Conservation (phyloP, 2,888 invertebrate genomes). For the Cabera pusaria region DNA sequence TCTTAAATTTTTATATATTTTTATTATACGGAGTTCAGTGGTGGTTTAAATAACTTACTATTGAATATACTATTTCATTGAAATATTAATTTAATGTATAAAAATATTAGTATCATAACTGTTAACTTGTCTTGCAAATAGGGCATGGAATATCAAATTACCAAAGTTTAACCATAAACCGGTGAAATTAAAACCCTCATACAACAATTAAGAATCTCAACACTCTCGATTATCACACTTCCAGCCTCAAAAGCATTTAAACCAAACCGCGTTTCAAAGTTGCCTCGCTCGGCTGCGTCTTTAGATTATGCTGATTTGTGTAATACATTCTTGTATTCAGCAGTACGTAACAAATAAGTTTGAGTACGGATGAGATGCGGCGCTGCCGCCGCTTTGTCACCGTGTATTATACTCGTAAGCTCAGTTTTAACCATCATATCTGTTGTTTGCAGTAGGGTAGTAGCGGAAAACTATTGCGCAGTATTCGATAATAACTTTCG, state of each 20-base stretch:
- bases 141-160: too few relatives aligned
- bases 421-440: slow-evolving; percentile 14
- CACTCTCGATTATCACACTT: slow-evolving; percentile 19
- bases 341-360: slow-evolving; percentile 34
- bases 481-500: too few relatives aligned
- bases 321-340: slow-evolving; percentile 30
- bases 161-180: too few relatives aligned
- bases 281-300: slow-evolving; percentile 18
- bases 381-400: slow-evolving; percentile 29
- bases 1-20: too few relatives aligned
- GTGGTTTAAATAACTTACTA: too few relatives aligned
- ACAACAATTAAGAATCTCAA: slow-evolving; percentile 17
- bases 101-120: too few relatives aligned
- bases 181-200: slow-evolving; percentile 9
- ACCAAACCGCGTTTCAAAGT: slow-evolving; percentile 22
- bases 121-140: too few relatives aligned
- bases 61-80: too few relatives aligned
- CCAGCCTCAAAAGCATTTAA: slow-evolving; percentile 23
- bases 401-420: slow-evolving; percentile 30
- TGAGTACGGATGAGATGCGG: slow-evolving; percentile 29
- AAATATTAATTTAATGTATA: too few relatives aligned
- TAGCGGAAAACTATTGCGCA: too few relatives aligned
- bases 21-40: too few relatives aligned
- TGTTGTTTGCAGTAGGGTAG: slow-evolving; percentile 11
- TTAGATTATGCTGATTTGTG: slow-evolving; percentile 31